These are phyloP conservation scores for Enteromius radiatus DNA, from an alignment of 2,797 vertebrate species.

Conservation along the genomic window DNA sequence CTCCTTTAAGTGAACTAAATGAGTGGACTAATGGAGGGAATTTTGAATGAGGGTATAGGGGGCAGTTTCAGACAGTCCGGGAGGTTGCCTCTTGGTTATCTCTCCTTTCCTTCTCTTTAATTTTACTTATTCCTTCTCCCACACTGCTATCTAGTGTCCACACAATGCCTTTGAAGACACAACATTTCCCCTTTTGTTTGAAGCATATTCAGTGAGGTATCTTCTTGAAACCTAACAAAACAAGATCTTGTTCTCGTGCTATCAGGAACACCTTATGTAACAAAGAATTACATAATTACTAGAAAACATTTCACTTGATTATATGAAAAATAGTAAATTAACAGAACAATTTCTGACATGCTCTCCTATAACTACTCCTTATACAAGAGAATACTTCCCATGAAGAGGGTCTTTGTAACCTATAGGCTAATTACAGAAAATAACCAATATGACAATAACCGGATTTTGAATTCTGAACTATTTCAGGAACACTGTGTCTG, in stretches of 20 bases:
- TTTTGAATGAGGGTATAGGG: no score
- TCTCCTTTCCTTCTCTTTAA: no score
- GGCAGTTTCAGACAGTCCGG: no score
- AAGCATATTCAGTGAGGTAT: background rate
- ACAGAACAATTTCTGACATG: no score
- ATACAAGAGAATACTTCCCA: no score
- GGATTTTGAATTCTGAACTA: background rate
- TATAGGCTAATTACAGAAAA: background rate
- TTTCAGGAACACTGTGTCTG: background rate
- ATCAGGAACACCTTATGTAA: background rate
- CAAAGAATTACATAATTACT: background rate
- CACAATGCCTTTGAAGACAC: background rate
- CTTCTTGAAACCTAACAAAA: background rate
- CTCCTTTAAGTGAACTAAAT: no score
- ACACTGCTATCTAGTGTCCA: background rate
- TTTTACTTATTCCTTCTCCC: no score
- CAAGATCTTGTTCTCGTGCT: background rate
- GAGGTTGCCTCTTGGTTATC: no score
- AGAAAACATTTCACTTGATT: background rate
- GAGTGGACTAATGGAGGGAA: no score
- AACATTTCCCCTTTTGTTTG: background rate
- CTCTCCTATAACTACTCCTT: no score
- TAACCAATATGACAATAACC: background rate
- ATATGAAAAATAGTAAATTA: no score
- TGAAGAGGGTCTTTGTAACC: no score